Conservation (phyloP, 2,113 vertebrate species). For the Oreochromis aureus region DNA sequence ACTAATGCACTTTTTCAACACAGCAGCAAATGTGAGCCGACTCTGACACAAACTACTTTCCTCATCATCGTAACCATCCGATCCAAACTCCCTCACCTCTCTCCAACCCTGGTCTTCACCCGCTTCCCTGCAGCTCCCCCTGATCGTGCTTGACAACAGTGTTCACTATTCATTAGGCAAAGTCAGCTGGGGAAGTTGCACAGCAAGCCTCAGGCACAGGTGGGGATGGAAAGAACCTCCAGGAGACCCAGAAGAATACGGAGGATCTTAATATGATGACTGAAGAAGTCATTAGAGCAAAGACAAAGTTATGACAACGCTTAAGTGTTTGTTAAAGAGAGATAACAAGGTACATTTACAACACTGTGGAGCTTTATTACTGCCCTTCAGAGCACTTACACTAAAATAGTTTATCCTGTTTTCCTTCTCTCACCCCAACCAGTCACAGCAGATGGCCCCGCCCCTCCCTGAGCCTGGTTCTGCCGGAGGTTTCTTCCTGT, state of each 20-base stretch:
- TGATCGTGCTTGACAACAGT: constrained; percentile 21
- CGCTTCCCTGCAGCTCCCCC: background rate
- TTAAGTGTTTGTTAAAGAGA: background rate
- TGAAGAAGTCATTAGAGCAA: background rate
- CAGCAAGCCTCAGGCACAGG: background rate
- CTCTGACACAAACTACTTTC: background rate
- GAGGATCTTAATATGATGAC: background rate
- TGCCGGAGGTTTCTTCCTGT: fast-evolving
- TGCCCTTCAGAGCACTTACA: background rate
- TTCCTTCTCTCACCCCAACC: background rate
- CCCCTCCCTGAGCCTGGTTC: background rate
- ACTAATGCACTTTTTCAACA: background rate
- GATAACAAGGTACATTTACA: background rate
- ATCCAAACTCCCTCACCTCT: background rate
- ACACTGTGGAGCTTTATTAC: background rate
- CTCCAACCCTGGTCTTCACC: background rate
- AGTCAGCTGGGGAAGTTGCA: background rate
- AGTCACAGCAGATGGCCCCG: fast-evolving
- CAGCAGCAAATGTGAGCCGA: background rate
- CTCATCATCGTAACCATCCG: background rate
- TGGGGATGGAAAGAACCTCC: background rate
- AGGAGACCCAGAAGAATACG: background rate
- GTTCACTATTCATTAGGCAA: constrained; percentile 23
- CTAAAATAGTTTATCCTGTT: background rate
- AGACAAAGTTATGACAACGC: background rate